These are phyloP conservation scores for Dryobates pubescens DNA, from an alignment of 2,797 vertebrate genomes.

Conservation along the genomic window DNA sequence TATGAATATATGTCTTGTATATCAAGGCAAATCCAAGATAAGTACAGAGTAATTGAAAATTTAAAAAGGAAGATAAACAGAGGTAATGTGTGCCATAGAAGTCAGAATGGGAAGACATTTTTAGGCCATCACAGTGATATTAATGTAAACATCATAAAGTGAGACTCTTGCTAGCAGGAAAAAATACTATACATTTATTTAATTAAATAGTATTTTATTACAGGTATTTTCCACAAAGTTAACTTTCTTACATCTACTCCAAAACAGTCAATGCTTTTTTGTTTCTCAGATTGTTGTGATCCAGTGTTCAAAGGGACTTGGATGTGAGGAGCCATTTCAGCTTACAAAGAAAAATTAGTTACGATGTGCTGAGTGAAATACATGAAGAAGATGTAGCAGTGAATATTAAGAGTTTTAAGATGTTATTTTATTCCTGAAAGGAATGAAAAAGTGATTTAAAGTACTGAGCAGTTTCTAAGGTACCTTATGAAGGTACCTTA, in stretches of 20 bases:
- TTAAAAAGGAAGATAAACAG: neutral
- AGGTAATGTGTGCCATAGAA: neutral
- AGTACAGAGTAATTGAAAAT: neutral
- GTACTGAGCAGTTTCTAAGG: neutral
- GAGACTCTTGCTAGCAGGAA: neutral
- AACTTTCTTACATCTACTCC: neutral
- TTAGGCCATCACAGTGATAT: neutral
- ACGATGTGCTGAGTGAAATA: neutral
- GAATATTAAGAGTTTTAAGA: neutral
- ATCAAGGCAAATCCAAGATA: neutral
- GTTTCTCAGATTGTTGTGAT: neutral
- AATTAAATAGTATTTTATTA: neutral
- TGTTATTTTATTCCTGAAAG: neutral
- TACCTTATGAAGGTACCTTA: neutral
- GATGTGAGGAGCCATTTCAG: neutral
- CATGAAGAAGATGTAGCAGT: neutral
- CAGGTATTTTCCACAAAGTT: neutral
- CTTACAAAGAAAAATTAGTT: neutral
- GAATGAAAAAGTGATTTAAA: neutral
- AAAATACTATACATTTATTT: neutral
- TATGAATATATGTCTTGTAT: neutral
- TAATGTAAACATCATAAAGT: neutral
- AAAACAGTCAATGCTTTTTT: neutral
- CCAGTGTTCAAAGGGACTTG: neutral
- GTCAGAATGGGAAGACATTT: neutral